Evolutionary conservation across 2,888 invertebrate species (phyloP), one percentile per base, ranked within the genome.

Genomic region (Rhagonycha lutea): DNA sequence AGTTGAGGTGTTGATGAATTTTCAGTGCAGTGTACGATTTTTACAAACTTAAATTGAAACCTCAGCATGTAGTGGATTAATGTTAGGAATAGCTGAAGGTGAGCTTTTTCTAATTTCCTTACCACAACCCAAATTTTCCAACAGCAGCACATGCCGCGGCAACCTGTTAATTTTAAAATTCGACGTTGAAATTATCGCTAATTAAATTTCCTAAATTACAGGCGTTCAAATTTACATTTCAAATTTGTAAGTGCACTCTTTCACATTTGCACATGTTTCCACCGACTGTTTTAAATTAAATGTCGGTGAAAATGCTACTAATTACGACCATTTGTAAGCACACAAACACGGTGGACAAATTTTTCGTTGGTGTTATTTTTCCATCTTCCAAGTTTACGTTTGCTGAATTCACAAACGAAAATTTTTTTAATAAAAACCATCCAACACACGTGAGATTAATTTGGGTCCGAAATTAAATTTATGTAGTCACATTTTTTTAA

Each of bases 1-100:
- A 72, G 67, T 72, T 70, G 47, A 76, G 68, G 72, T 77, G 74
- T 32, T 75, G 61, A 70, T 69, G 68, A 70, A 72, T 77, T 77
- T 67, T 75, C 24, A 69, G 77, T 77, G 77, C 32, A 73, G 77
- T 77, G 75, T 70, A 69, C 72, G 70, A 75, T 14, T 69, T 63
- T 23, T 12, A 12, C 63, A 68, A 70, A 67, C 62, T 70, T 70
- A 62, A 70, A 29, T 14, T 61, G 72, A 62, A 69, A 68, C 67
- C 69, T 71, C 72, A 72, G 69, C 74, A 75, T 70, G 74, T 72
- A 70, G 65, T 61, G 77, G 75, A 77, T 77, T 77, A 77, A 72
- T 72, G 67, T 32, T 67, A 73, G 68, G 68, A 63, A 68, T 63
- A 62, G 68, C 73, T 62, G 73, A 72, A 77, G 75, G 75, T 75